A percentile compares a stretch with the other conserved stretches of the same genome.
phyloP scores from a whole-genome alignment of 2,797 vertebrate genomes.

The Notolabrus celidotus region DNA sequence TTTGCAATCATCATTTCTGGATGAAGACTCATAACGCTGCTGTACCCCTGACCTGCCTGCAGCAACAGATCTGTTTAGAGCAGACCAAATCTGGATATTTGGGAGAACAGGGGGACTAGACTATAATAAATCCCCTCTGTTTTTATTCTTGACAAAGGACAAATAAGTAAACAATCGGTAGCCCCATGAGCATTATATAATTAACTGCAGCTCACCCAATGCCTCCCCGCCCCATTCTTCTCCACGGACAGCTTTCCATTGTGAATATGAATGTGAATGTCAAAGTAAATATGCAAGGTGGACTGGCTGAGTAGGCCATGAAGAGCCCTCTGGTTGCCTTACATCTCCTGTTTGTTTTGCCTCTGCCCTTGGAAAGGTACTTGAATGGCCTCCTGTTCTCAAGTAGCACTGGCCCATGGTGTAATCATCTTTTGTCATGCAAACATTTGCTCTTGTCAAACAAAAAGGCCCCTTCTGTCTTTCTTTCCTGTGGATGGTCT shows the following conservation, averaged over 20 bases:
- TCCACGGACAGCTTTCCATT: constrained; percentile 19
- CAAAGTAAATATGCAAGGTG: constrained; percentile 72
- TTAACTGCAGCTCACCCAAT: constrained; percentile 31
- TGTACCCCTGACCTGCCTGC: constrained; percentile 2
- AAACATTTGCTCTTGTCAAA: constrained; percentile 70
- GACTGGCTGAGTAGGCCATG: constrained; percentile 56
- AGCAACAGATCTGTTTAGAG: constrained; percentile 17
- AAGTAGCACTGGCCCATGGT: constrained; percentile 55
- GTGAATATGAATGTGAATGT: constrained; percentile 62
- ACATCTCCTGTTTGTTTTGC: constrained; percentile 75
- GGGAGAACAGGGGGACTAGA: not conserved
- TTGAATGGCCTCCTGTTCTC: constrained; percentile 73
- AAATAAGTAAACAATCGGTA: constrained; percentile 13
- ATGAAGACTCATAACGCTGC: constrained; percentile 8
- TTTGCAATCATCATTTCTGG: not conserved
- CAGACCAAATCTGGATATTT: not conserved
- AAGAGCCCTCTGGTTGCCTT: constrained; percentile 69
- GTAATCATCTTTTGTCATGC: constrained; percentile 79
- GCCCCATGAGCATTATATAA: constrained; percentile 21
- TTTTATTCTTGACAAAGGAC: not conserved
- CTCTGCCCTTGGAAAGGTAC: constrained; percentile 66
- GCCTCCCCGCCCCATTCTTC: constrained; percentile 16
- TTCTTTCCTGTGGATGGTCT: constrained; percentile 33
- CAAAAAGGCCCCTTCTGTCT: constrained; percentile 47
- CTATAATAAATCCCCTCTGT: not conserved